A percentile compares a stretch with the other conserved stretches of the same genome.
Evolutionary conservation across 92 coral and sea anemone species (phyloP).

Genomic region (Palythoa grandis): DNA sequence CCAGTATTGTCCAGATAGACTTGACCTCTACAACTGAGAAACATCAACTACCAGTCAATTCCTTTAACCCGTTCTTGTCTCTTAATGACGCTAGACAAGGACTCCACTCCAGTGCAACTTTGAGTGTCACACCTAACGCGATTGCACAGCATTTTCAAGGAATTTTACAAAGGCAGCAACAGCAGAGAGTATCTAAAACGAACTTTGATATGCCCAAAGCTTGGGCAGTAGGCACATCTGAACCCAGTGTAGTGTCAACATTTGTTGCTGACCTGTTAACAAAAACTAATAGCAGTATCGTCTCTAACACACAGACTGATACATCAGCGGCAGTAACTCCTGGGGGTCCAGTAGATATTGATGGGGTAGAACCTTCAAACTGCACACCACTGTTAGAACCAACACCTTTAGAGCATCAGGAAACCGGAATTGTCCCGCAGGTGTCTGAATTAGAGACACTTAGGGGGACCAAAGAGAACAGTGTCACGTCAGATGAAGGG

Average conservation of each 20-base stretch:
- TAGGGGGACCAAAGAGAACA: not conserved
- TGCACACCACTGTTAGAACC: not conserved
- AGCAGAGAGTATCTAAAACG: conserved; percentile 2
- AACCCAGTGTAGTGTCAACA: not conserved
- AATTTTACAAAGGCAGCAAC: conserved; percentile 14
- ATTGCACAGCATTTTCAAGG: not conserved
- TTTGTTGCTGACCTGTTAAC: not conserved
- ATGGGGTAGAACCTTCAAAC: not conserved
- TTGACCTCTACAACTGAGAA: conserved; percentile 25
- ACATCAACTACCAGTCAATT: not conserved
- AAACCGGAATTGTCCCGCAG: not conserved
- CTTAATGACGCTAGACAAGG: not conserved
- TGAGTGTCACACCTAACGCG: not conserved
- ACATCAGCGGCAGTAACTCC: not conserved
- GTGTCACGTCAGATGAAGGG: no score
- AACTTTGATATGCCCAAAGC: not conserved
- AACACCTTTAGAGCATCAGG: not conserved
- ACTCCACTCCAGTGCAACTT: not conserved
- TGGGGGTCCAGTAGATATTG: not conserved
- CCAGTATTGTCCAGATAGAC: conserved; percentile 23
- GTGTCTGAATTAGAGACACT: not conserved
- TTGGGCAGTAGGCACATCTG: not conserved
- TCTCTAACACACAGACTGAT: not conserved
- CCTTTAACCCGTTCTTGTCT: conserved; percentile 4
- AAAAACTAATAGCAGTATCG: not conserved